These are phyloP conservation scores for Sciurus niger DNA, from an alignment of 2,113 vertebrate species.

Conservation along the genomic window DNA sequence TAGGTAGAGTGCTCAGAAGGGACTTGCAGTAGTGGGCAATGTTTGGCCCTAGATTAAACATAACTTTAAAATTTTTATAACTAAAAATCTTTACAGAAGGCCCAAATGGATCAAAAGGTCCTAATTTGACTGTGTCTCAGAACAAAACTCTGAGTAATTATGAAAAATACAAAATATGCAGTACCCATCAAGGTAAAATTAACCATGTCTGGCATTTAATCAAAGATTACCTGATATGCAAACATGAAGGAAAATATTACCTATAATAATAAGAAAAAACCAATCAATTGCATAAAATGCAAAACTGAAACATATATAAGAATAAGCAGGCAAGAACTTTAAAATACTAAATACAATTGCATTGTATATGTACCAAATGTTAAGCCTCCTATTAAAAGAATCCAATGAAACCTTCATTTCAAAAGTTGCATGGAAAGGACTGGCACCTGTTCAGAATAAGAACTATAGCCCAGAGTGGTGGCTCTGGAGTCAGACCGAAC, in stretches of 20 bases:
- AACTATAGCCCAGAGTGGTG: not conserved
- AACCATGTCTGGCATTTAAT: not conserved
- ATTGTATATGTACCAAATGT: not conserved
- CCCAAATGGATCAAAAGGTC: not conserved
- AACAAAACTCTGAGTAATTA: constrained; percentile 44
- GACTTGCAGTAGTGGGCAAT: not conserved
- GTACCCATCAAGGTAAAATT: constrained; percentile 7
- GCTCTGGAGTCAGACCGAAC: not conserved
- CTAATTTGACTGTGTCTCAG: not conserved
- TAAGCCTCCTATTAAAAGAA: not conserved
- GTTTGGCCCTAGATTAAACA: constrained; percentile 19
- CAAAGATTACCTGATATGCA: not conserved
- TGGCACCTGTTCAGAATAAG: not conserved
- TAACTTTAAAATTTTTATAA: not conserved
- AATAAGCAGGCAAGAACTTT: constrained; percentile 17
- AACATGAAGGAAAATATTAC: constrained; percentile 28
- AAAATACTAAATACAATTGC: not conserved
- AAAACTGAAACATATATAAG: constrained; percentile 33
- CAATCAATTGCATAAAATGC: not conserved
- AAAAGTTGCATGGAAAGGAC: not conserved
- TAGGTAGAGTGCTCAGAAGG: not conserved
- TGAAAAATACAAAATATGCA: not conserved
- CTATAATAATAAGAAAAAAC: not conserved
- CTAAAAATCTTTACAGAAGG: not conserved
- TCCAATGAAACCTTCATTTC: constrained; percentile 37